These are phyloP conservation scores for Plestiodon gilberti DNA, from an alignment of 2,113 vertebrate species.

Conservation along the genomic window DNA sequence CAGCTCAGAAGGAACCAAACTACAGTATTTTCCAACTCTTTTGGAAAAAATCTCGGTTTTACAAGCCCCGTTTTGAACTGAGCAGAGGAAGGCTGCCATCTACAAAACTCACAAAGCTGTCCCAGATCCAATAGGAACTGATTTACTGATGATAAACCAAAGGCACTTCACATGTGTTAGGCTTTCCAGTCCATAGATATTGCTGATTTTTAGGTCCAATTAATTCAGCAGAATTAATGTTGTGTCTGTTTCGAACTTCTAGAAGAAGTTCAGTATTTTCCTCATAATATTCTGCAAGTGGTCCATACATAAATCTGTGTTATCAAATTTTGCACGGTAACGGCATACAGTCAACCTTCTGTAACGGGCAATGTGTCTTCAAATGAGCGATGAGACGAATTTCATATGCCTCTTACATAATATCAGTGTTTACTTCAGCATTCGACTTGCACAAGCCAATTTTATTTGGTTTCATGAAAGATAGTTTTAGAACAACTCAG, in stretches of 20 bases:
- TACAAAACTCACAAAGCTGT: not conserved
- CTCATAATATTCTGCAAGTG: not conserved
- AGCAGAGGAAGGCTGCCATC: not conserved
- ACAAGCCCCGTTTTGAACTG: not conserved
- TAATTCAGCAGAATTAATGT: not conserved
- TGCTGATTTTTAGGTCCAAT: not conserved
- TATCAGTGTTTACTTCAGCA: conserved; percentile 51
- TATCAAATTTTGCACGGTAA: not conserved
- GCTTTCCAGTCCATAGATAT: not conserved
- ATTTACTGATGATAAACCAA: not conserved
- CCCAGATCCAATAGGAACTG: not conserved
- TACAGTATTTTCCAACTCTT: too few relatives aligned
- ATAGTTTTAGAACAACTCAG: conserved; percentile 71
- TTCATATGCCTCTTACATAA: conserved; percentile 61
- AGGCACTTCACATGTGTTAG: not conserved
- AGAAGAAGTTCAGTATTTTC: not conserved
- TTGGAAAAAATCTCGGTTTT: not conserved
- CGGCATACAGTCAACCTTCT: not conserved
- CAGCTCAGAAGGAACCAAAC: too few relatives aligned
- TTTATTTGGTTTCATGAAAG: conserved; percentile 65
- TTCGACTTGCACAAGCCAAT: conserved; percentile 53
- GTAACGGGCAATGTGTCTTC: not conserved
- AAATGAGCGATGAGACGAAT: conserved; percentile 37
- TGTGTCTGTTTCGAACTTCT: not conserved
- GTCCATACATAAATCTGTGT: not conserved